Evolutionary conservation across 2,113 vertebrate species (phyloP).

Genomic region (Prinia subflava): DNA sequence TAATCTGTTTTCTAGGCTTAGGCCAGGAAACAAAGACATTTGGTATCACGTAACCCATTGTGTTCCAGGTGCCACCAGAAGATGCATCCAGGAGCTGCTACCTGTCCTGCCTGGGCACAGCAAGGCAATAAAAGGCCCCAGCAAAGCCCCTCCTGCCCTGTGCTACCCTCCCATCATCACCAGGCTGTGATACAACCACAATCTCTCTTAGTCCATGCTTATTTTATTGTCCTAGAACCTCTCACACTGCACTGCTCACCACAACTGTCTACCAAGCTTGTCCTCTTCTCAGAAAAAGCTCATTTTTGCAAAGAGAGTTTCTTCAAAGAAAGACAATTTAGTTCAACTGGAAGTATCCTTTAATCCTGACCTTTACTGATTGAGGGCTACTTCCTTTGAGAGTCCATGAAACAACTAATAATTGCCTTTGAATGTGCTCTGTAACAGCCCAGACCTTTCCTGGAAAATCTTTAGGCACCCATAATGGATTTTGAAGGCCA

Average conservation of each 20-base stretch:
- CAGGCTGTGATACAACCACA: not conserved
- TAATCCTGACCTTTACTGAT: not conserved
- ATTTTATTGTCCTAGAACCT: not conserved
- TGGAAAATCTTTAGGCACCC: not conserved
- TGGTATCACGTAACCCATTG: fast-evolving
- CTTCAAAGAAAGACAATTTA: not conserved
- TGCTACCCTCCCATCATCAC: fast-evolving
- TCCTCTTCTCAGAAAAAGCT: not conserved
- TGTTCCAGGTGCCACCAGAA: not conserved
- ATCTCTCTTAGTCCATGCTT: not conserved
- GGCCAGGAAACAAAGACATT: not conserved
- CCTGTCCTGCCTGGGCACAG: not conserved
- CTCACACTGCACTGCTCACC: not conserved
- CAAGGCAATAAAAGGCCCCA: not conserved
- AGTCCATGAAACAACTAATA: not conserved
- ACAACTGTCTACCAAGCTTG: not conserved
- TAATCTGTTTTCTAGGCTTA: not conserved
- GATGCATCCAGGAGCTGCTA: not conserved
- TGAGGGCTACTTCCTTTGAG: not conserved
- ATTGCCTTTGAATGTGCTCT: not conserved
- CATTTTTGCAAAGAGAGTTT: not conserved
- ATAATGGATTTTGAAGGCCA: not conserved
- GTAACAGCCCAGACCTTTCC: not conserved
- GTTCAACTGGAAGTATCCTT: not conserved
- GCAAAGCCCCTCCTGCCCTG: not conserved